phyloP scores from a whole-genome alignment of 2,888 invertebrate species.

The Empis stercorea region DNA sequence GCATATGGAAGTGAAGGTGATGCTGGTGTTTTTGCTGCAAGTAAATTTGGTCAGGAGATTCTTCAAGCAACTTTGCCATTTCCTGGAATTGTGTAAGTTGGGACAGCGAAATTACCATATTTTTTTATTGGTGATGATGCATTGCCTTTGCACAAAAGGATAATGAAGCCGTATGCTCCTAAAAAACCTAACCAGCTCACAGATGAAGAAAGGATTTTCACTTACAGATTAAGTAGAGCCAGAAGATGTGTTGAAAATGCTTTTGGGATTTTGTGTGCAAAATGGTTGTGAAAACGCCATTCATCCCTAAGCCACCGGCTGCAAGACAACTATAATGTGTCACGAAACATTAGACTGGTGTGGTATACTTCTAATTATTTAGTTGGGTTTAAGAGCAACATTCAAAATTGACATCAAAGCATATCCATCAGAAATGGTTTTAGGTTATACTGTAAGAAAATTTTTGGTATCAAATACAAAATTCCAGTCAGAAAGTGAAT shows the following conservation, averaged over 20 bases:
- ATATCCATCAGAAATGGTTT: no score
- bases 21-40: no score
- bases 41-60: neutral
- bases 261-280: neutral
- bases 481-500: no score
- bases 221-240: conserved; percentile 2
- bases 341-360: no score
- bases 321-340: no score
- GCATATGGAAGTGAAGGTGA: neutral
- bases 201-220: neutral
- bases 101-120: neutral
- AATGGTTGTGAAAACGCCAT: no score
- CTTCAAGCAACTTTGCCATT: neutral
- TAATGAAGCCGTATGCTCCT: conserved; percentile 3
- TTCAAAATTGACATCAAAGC: no score
- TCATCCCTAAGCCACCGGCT: no score
- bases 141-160: conserved; percentile 2
- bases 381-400: no score
- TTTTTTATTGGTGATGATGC: conserved; percentile 1
- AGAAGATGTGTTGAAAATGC: conserved; percentile 1
- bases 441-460: no score
- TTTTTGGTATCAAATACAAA: no score
- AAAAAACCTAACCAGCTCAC: neutral
- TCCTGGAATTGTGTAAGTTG: neutral
- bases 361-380: no score